phyloP scores from a whole-genome alignment of 2,888 invertebrate genomes.

The Fabriciana adippe region DNA sequence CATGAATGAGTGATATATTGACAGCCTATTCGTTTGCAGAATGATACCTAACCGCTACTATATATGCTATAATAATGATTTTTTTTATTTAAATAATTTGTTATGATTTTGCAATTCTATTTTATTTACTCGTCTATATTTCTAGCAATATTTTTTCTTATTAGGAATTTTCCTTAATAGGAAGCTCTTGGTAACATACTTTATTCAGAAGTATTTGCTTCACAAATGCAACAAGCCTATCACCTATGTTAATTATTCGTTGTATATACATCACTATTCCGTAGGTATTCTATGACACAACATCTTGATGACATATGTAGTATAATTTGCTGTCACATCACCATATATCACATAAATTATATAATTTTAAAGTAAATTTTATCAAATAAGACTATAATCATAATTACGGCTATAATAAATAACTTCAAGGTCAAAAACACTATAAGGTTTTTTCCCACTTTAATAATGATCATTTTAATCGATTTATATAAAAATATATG shows the following conservation, averaged over 20 bases:
- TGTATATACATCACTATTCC: not conserved
- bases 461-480: slow-evolving; percentile 12
- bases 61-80: too few relatives aligned
- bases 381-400: slow-evolving; percentile 8
- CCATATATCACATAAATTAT: not conserved
- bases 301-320: slow-evolving; percentile 10
- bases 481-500: slow-evolving; percentile 13
- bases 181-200: not conserved
- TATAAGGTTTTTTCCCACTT: slow-evolving; percentile 16
- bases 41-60: too few relatives aligned
- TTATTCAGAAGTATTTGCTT: slow-evolving; percentile 5
- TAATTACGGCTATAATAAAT: slow-evolving; percentile 15
- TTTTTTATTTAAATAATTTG: too few relatives aligned
- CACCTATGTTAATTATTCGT: not conserved
- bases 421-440: slow-evolving; percentile 8
- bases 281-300: slow-evolving; percentile 8
- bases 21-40: too few relatives aligned
- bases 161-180: too few relatives aligned
- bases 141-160: too few relatives aligned
- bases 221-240: slow-evolving; percentile 9
- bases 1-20: too few relatives aligned
- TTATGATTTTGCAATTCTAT: too few relatives aligned
- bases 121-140: too few relatives aligned
- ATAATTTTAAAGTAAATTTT: slow-evolving; percentile 5
- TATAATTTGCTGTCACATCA: too few relatives aligned